Conservation (phyloP, 2,888 invertebrate species). For the Baronia brevicornis region DNA sequence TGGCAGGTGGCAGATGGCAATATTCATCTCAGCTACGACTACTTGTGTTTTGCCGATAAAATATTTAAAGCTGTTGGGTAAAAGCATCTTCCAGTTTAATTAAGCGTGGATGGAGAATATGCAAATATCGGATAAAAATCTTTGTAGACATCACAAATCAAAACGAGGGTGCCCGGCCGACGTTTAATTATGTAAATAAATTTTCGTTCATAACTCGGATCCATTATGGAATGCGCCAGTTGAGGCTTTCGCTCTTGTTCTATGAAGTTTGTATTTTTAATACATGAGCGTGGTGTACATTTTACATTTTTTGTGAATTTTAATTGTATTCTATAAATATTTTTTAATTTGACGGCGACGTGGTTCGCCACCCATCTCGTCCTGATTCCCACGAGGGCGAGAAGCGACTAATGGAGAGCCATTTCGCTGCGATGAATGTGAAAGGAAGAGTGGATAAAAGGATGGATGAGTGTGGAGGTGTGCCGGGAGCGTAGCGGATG, state of each 20-base stretch:
- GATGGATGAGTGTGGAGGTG: too few species aligned
- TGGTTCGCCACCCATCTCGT: too few species aligned
- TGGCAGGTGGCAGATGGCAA: too few species aligned
- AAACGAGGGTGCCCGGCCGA: slow-evolving; percentile 48
- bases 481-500: too few species aligned
- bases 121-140: slow-evolving; percentile 55
- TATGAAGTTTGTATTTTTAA: slow-evolving; percentile 57
- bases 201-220: slow-evolving; percentile 65
- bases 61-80: slow-evolving; percentile 14
- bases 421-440: too few species aligned
- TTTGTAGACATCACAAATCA: slow-evolving; percentile 66
- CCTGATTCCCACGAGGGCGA: too few species aligned
- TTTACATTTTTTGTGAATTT: too few species aligned
- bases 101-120: slow-evolving; percentile 52
- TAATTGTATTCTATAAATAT: too few species aligned
- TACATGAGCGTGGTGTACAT: slow-evolving; percentile 46
- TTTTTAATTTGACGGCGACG: too few species aligned
- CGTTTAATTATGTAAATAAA: slow-evolving; percentile 73
- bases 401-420: too few species aligned
- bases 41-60: slow-evolving; percentile 15
- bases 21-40: slow-evolving; percentile 5
- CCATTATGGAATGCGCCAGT: slow-evolving; percentile 65
- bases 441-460: too few species aligned
- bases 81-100: slow-evolving; percentile 32
- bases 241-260: slow-evolving; percentile 46